Base-by-base conservation (phyloP, 2,888 invertebrate genomes). In the Oxytorus armatus region DNA sequence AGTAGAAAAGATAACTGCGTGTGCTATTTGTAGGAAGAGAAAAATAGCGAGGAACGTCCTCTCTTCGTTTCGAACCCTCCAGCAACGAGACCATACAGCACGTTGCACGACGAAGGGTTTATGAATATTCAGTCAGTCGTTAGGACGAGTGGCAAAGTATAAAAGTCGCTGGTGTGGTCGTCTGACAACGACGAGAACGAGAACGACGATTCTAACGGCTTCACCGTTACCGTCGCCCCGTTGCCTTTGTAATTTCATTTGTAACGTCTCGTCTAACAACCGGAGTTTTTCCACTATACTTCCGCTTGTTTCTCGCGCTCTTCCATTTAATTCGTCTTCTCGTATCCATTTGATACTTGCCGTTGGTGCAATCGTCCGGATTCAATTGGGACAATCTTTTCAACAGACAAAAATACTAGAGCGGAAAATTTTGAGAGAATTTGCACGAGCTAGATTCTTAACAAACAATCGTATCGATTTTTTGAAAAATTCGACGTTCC, bases 51-150 rank as follows among this genome's bases (percentile, higher is more conserved):
- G 51, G 49, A 77, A 70, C 63, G 65, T 66, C 59, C 57, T 10
- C 36, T 36, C 39, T 70, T 74, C 66, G 70, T 69, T 65, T 70
- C 74, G 14, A 39, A 8, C 75, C 59, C 59, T 61, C 70, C 33
- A 39, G 69, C 66, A 11, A 55, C 47, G 68, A n/a, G n/a, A 61
- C 79, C 42, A 11, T 21, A 33, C 29, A 21, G n/a, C n/a, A 47
- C 16, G 51, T 53, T 29, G 42, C 49, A 63, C 88, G 87, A 86
- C 85, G 86, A 85, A 85, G 83, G 86, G 87, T 90, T 90, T 90
- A 91, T 91, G 90, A 91, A 91, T 91, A 91, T 91, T 91, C 91
- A 91, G 86, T 85, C 86, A 85, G 87, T 88, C 88, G 87, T 89
- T 90, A 89, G 82, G 68, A 75, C 49, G 77, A 70, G 77, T 79